Conservation (phyloP, 2,113 vertebrate species). For the Acrocephalus kingi region DNA sequence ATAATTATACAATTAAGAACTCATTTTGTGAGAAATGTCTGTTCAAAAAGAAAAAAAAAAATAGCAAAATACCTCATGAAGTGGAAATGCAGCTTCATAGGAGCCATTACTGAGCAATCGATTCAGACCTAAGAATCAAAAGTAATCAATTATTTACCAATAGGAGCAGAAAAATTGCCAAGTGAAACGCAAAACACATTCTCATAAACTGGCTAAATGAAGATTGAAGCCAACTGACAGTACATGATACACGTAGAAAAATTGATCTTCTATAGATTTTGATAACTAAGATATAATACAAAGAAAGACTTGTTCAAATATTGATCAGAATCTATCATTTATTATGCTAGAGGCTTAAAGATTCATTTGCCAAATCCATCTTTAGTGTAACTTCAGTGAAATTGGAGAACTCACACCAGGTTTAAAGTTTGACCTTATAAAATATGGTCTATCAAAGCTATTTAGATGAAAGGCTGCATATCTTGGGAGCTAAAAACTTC, state of each 20-base stretch:
- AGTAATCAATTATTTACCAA: slow-evolving; percentile 42
- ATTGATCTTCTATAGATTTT: not conserved
- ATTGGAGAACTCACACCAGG: not conserved
- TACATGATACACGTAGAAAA: not conserved
- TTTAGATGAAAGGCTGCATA: not conserved
- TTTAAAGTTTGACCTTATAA: not conserved
- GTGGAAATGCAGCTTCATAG: slow-evolving; percentile 93
- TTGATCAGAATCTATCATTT: not conserved
- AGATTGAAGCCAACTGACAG: not conserved
- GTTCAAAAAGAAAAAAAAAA: not conserved
- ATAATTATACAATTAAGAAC: not conserved
- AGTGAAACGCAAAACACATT: not conserved
- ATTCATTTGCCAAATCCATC: not conserved
- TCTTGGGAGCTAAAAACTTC: not conserved
- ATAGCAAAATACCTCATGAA: slow-evolving; percentile 87
- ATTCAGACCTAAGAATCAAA: slow-evolving; percentile 84
- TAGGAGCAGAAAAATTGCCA: not conserved
- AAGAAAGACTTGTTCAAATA: not conserved
- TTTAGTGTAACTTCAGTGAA: not conserved
- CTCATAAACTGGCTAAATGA: not conserved
- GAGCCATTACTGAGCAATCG: slow-evolving; percentile 92
- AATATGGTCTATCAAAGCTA: not conserved
- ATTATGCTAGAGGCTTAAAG: not conserved
- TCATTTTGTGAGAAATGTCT: not conserved
- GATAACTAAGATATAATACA: not conserved